A percentile compares a stretch with the other conserved stretches of the same genome.
Conservation (phyloP, 2,888 invertebrate species). For the Eretmocerus hayati region DNA sequence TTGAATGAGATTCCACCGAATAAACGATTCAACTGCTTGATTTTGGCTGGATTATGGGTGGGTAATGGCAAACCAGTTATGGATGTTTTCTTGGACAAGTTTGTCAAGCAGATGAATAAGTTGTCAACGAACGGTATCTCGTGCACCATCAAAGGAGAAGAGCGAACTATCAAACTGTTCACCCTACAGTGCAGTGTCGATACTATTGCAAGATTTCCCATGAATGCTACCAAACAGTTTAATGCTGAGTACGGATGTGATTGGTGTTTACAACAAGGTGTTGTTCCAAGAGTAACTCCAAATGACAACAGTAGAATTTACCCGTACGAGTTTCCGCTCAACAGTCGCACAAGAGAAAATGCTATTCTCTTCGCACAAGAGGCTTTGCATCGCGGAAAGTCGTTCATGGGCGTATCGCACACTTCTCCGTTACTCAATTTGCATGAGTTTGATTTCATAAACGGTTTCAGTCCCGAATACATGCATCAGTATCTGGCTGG, state of each 20-base stretch:
- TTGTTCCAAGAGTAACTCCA: background rate
- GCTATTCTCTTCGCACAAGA: background rate
- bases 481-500: background rate
- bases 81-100: background rate
- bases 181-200: conserved; percentile 1
- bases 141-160: conserved; percentile 1
- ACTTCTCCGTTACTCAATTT: background rate
- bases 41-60: conserved; percentile 3
- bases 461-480: conserved; percentile 1
- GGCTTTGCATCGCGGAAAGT: background rate
- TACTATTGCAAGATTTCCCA: background rate
- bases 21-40: background rate
- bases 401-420: background rate
- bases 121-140: background rate
- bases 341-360: too few relatives aligned
- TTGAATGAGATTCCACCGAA: conserved; percentile 2
- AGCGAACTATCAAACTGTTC: background rate
- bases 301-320: too few relatives aligned
- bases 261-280: conserved; percentile 3
- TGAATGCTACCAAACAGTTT: conserved; percentile 4
- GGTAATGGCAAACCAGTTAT: conserved; percentile 3
- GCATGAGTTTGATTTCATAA: background rate
- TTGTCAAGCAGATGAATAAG: conserved; percentile 2
- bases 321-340: too few relatives aligned
- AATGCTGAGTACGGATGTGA: conserved; percentile 2